Evolutionary conservation across 2,113 vertebrate species (phyloP), one percentile per base, ranked within the genome.

Genomic region (Galbula dea): DNA sequence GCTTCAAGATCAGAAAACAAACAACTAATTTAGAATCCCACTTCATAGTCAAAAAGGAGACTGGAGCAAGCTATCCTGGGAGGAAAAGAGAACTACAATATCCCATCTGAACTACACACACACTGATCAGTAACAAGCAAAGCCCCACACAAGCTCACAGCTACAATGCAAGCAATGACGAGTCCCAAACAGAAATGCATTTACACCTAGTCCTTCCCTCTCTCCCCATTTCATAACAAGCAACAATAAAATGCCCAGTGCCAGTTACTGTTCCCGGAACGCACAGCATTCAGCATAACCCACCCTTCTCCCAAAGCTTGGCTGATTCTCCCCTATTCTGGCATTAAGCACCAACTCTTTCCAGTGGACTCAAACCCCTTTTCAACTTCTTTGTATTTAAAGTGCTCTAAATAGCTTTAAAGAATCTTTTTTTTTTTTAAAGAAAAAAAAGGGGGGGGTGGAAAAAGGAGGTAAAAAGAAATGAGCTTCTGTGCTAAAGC

Each of bases 321-420:
- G n/a, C n/a, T 23, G 39, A 83, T 43, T 83, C 89, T 89, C 89
- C 92, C 41, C 88, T 92, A 77, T 77, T 94, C 95, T 83, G 91
- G 93, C 88, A 91, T 58, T 87, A 90, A 97, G 88, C 83, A 91
- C 94, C 83, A 54, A 55, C 39, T 85, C 93, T 87, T 95, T 97
- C 91, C 88, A 76, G 77, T 1, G 3, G 62, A 73, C 91, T 95
- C 87, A 96, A 81, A 80, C 93, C 95, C 91, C 92, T 95, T 97
- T 97, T 97, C 96, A 94, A 91, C 83, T 92, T 91, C 95, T 97
- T 97, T 98, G 96, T 97, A 91, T 93, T 95, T 97, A 97, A 97
- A 97, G 97, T 94, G 94, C 89, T 95, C 83, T 95, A 96, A 97
- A 97, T 80, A 96, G 95, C 93, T 96, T 97, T 97, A 96, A 97